These are phyloP conservation scores for Geotrupes spiniger DNA, from an alignment of 2,888 invertebrate species.

Conservation along the genomic window DNA sequence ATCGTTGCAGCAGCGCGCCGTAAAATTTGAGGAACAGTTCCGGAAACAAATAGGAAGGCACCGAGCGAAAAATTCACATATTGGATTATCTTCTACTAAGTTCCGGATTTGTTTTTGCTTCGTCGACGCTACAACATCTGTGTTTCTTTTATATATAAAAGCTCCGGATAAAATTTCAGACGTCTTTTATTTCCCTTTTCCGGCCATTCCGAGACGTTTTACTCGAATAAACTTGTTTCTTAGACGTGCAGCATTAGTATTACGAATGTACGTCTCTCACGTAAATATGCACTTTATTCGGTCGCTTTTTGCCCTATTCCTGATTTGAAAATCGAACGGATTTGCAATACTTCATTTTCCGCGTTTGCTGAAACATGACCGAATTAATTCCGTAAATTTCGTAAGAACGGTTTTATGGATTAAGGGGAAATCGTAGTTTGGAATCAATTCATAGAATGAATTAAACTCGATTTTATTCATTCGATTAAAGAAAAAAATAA, in stretches of 20 bases:
- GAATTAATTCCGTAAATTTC: no score
- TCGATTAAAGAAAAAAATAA: no score
- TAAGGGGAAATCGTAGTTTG: no score
- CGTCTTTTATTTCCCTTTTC: conserved; percentile 6
- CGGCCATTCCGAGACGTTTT: conserved; percentile 9
- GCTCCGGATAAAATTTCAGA: conserved; percentile 15
- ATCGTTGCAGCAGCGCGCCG: conserved; percentile 28
- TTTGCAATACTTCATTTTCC: no score
- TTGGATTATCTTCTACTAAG: conserved; percentile 37
- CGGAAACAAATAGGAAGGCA: conserved; percentile 36
- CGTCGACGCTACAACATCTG: conserved; percentile 23
- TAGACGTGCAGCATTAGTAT: conserved; percentile 4
- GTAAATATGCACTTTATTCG: no score
- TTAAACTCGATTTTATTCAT: no score
- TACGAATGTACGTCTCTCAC: neutral
- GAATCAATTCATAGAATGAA: no score
- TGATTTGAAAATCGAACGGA: no score
- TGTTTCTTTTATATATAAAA: conserved; percentile 16
- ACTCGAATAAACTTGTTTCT: conserved; percentile 14
- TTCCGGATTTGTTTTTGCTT: conserved; percentile 29
- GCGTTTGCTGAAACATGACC: no score
- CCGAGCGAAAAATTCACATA: conserved; percentile 41
- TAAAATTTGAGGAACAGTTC: conserved; percentile 16
- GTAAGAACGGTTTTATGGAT: no score
- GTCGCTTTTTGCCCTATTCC: no score